These are phyloP conservation scores for Drosophila tani DNA, from an alignment of 1,140 invertebrate species.

Conservation along the genomic window DNA sequence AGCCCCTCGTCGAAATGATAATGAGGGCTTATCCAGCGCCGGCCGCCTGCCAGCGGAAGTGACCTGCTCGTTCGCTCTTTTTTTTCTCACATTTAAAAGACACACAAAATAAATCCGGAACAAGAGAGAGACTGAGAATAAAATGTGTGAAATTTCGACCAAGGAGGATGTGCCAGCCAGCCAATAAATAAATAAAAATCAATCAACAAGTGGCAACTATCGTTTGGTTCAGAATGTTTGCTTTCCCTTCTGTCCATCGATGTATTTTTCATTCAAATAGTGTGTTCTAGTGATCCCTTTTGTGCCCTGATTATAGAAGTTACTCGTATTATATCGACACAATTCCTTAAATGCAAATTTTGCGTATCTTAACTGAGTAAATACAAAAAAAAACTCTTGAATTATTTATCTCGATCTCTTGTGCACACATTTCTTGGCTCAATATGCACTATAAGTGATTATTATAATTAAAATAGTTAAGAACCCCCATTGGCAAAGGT, in stretches of 20 bases:
- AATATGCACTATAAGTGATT: conserved; percentile 50
- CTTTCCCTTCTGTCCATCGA: neutral
- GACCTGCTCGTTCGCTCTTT: conserved; percentile 15
- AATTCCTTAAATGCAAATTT: neutral
- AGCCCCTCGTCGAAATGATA: conserved; percentile 62
- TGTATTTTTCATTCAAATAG: neutral
- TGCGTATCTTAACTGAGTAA: neutral
- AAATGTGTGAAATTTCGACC: conserved; percentile 32
- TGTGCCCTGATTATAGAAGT: neutral
- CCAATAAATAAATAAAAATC: conserved; percentile 69
- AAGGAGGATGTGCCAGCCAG: conserved; percentile 1
- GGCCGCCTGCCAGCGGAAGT: conserved; percentile 29
- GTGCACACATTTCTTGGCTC: neutral
- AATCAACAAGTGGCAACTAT: conserved; percentile 73
- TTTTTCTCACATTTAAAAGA: conserved; percentile 6
- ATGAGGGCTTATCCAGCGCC: conserved; percentile 71
- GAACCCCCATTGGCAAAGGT: conserved; percentile 15
- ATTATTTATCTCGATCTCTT: neutral
- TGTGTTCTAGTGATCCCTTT: neutral
- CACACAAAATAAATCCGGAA: conserved; percentile 36
- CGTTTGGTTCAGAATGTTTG: neutral
- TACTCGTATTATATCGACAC: neutral
- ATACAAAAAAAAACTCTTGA: neutral
- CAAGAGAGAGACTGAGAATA: conserved; percentile 4
- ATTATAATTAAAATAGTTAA: conserved; percentile 75